These are phyloP conservation scores for Sardinella longiceps DNA, from an alignment of 2,797 vertebrate species.

Conservation along the genomic window DNA sequence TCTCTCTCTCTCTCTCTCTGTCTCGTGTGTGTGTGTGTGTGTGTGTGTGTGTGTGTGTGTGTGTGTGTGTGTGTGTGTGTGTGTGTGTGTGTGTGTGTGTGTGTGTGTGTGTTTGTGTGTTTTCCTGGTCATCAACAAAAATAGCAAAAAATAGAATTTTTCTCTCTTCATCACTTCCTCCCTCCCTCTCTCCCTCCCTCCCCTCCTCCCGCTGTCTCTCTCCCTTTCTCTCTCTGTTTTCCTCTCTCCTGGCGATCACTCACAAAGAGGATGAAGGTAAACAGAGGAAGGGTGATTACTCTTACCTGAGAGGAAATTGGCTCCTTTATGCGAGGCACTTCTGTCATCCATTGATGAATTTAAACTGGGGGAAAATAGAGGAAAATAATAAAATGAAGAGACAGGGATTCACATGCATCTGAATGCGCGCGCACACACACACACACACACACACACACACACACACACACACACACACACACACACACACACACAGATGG, in stretches of 20 bases:
- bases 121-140: conserved; percentile 49
- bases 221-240: neutral
- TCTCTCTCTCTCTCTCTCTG: too few relatives aligned
- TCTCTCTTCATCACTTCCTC: neutral
- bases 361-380: neutral
- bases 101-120: neutral
- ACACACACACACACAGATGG: neutral
- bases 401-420: neutral
- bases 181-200: neutral
- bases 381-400: neutral
- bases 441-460: neutral
- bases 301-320: neutral
- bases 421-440: neutral
- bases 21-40: neutral
- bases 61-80: too few relatives aligned
- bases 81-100: neutral
- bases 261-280: conserved; percentile 37
- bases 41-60: neutral
- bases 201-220: neutral
- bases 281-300: conserved; percentile 24
- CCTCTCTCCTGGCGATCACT: neutral
- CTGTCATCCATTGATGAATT: conserved; percentile 28
- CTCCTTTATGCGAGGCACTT: conserved; percentile 32
- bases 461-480: neutral
- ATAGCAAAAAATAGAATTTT: conserved; percentile 29